Evolutionary conservation across 2,888 invertebrate species (phyloP), one percentile per base, ranked within the genome.

Genomic region (Rhagonycha fulva): DNA sequence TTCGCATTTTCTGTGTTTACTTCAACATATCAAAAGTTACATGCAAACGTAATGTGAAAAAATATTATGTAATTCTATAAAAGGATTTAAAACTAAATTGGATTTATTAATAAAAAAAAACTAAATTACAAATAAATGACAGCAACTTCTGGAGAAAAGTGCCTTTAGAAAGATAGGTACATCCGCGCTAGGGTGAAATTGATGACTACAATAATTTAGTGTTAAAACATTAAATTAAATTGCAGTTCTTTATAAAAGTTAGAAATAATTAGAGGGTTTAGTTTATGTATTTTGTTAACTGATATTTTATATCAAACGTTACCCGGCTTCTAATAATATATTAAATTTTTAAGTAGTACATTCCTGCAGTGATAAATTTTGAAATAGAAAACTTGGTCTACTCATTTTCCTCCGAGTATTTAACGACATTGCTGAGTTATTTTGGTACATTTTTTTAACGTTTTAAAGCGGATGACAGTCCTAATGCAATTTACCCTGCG

Each of bases 401-500:
- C n/a, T 47, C n/a, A 47, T 47, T 47, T 47, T 47, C n/a, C n/a
- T 47, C 47, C 47, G n/a, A n/a, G 47, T 47, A n/a, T 47, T 47
- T n/a, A 47, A 47, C 47, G 47, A 47, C 47, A 47, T n/a, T 47
- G 47, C 47, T 47, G 47, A 47, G 47, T 47, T 47, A 47, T 72
- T 67, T 30, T 72, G 47, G 24, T 66, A 67, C 23, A 63, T 72
- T 76, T 61, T 67, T 71, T 73, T 47, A 47, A 47, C 47, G 47
- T 47, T 47, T 73, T 68, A n/a, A 74, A 68, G 71, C 71, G 71
- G 73, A 70, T 71, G 71, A 73, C 74, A 76, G 47, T 70, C 74
- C 70, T 73, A 73, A 68, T 74, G 71, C 71, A 76, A 76, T 76
- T 74, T 74, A 74, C 61, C 68, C 70, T 61, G 74, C 74, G 63